Evolutionary conservation across 2,797 vertebrate species (phyloP).

Genomic region (Malacoctenus gilli): DNA sequence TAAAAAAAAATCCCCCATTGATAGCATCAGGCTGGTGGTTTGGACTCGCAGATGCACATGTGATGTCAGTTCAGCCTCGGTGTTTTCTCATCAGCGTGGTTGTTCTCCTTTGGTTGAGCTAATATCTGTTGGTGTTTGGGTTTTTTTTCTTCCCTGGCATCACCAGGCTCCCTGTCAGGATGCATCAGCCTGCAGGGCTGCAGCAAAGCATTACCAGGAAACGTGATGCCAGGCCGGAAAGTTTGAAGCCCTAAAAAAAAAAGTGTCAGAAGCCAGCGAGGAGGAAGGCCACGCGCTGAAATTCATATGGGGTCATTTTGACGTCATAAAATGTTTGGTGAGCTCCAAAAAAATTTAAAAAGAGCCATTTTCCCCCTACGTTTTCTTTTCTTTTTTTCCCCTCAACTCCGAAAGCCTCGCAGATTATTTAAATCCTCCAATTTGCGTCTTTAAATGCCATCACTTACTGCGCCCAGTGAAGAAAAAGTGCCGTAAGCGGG

Average conservation of each 20-base stretch:
- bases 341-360: too few relatives aligned
- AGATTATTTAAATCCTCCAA: neutral
- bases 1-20: neutral
- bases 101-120: too few relatives aligned
- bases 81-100: too few relatives aligned
- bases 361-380: too few relatives aligned
- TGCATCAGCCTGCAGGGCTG: neutral
- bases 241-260: neutral
- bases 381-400: neutral
- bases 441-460: slow-evolving; percentile 4
- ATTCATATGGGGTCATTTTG: neutral
- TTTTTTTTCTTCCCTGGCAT: neutral
- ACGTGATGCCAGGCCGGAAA: slow-evolving; percentile 27
- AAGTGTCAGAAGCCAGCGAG: neutral
- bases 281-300: neutral
- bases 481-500: slow-evolving; percentile 12
- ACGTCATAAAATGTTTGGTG: neutral
- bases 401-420: neutral
- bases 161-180: slow-evolving; percentile 14
- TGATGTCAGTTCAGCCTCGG: too few relatives aligned
- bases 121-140: too few relatives aligned
- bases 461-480: slow-evolving; percentile 15
- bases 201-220: slow-evolving; percentile 3
- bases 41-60: too few relatives aligned
- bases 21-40: too few relatives aligned